phyloP scores from a whole-genome alignment of 2,888 invertebrate species.

The Rhamnusium bicolor region DNA sequence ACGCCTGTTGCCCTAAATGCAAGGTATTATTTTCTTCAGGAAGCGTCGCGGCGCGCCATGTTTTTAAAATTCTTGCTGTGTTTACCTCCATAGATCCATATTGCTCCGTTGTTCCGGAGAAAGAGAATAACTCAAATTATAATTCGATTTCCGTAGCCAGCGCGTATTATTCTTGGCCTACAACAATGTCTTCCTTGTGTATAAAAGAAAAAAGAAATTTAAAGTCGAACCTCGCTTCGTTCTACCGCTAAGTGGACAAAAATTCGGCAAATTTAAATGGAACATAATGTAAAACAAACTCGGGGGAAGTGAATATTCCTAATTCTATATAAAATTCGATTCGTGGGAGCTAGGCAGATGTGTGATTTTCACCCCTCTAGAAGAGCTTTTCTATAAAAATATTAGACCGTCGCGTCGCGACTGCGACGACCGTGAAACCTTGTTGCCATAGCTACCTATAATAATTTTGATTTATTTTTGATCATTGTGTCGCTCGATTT shows the following conservation, averaged over 20 bases:
- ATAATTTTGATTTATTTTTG: background rate
- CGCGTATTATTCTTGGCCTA: background rate
- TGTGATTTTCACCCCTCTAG: background rate
- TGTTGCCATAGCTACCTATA: background rate
- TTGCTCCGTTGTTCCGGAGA: background rate
- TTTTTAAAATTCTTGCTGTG: background rate
- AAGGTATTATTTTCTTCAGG: too few species aligned
- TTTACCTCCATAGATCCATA: background rate
- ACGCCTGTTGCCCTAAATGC: too few species aligned
- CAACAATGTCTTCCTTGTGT: background rate
- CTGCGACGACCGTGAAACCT: background rate
- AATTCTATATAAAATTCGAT: background rate
- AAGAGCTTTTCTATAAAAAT: background rate
- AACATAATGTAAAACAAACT: background rate
- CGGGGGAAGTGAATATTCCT: background rate
- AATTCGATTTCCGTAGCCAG: background rate
- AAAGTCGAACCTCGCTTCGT: background rate
- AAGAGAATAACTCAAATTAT: background rate
- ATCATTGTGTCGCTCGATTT: background rate
- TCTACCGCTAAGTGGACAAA: background rate
- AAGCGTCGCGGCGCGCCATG: too few species aligned
- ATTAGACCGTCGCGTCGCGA: background rate
- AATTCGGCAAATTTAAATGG: background rate
- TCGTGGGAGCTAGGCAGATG: background rate
- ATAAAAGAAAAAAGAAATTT: background rate